Evolutionary conservation across 2,888 invertebrate species (phyloP).

Genomic region (Pherbina coryleti): DNA sequence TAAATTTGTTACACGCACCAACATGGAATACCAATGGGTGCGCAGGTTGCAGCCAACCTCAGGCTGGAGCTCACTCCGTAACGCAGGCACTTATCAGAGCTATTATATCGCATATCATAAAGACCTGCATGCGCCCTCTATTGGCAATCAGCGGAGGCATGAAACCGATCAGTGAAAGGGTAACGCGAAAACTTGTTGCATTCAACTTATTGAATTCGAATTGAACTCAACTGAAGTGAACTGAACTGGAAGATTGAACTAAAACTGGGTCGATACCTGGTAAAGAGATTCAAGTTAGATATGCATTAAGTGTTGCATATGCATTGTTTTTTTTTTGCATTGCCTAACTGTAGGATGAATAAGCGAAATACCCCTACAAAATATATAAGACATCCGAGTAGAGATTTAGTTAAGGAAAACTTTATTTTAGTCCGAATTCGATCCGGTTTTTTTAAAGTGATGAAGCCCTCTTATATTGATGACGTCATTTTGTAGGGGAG

Average conservation of each 20-base stretch:
- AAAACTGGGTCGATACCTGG: neutral
- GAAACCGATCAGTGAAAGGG: constrained; percentile 2
- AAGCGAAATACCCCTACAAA: too few relatives aligned
- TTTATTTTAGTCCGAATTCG: too few relatives aligned
- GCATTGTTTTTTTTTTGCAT: too few relatives aligned
- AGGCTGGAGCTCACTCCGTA: neutral
- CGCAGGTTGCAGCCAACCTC: neutral
- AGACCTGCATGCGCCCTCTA: neutral
- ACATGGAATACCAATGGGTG: neutral
- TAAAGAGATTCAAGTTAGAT: neutral
- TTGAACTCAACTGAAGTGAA: neutral
- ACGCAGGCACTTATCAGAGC: neutral
- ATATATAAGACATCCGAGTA: too few relatives aligned
- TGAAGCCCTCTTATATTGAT: too few relatives aligned
- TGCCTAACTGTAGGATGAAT: too few relatives aligned
- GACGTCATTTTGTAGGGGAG: too few relatives aligned
- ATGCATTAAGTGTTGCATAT: neutral
- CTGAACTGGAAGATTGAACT: neutral
- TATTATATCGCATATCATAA: constrained; percentile 18
- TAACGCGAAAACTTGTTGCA: neutral
- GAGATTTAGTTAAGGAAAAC: too few relatives aligned
- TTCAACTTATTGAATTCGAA: neutral
- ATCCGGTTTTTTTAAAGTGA: too few relatives aligned
- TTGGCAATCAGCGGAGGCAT: neutral
- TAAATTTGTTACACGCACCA: constrained; percentile 20